Evolutionary conservation across 2,888 invertebrate genomes (phyloP), one percentile per base, ranked within the genome.

Genomic region (Eumerus sabulonum): DNA sequence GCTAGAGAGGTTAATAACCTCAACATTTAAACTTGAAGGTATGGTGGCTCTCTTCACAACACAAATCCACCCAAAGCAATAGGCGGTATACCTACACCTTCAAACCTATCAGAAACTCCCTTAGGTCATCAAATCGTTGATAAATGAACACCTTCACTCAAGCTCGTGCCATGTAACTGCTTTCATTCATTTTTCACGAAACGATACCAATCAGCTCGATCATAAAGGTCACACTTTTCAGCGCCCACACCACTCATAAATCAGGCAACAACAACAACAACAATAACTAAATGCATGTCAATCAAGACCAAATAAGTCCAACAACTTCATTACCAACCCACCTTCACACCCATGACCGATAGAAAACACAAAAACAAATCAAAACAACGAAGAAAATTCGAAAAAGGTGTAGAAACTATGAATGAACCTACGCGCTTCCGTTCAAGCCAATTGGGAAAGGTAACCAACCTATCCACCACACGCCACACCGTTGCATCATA

Each of bases 351-450:
- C 27, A 27, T 7, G 7, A 4, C 7, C 3, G 7, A 27, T 27
- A 27, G 27, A 27, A 27, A 27, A 2, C 27, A 2, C 27, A 47
- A 27, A 14, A 9, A 14, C 11, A 5, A 50, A 53, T 47, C 53
- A 53, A 51, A 17, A 27, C n/a, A n/a, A n/a, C n/a, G 27, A 27
- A 7, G 27, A 27, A 27, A 2, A 27, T 27, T 17, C 16, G 13
- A 54, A 66, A 66, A 48, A 27, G 42, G 67, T 38, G 54, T 40
- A 13, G 27, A 57, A 57, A 35, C 40, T 18, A 74, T 47, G 38
- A 63, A 51, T 35, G 57, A 63, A 45, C 74, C 74, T 74, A 74
- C 74, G 40, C 74, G 68, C 62, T 74, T 74, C 74, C 74, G 74
- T 53, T 62, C 38, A 38, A 62, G 50, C 50, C 60, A 44, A 45